A percentile compares a stretch with the other conserved stretches of the same genome.
These are phyloP conservation scores for Muricea muricata DNA, from an alignment of 92 coral and sea anemone species.

Conservation along the genomic window DNA sequence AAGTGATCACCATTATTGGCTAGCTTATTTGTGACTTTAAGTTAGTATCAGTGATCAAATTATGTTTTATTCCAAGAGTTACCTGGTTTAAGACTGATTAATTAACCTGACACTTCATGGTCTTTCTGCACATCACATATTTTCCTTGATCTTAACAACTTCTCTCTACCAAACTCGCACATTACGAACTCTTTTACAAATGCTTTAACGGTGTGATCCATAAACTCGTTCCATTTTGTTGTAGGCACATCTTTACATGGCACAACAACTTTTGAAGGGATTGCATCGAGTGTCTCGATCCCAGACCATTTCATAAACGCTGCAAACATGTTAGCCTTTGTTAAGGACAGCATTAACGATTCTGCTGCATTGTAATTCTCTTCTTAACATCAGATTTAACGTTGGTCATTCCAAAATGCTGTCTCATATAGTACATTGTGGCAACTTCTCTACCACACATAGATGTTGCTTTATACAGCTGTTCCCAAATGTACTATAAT, in stretches of 20 bases:
- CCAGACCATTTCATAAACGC: slow-evolving; percentile 72
- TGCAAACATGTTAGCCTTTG: slow-evolving; percentile 70
- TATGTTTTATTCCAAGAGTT: too few species aligned
- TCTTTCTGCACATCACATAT: neutral
- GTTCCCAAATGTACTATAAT: slow-evolving; percentile 55
- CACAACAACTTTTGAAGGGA: neutral
- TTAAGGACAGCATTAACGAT: slow-evolving; percentile 67
- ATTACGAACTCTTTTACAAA: neutral
- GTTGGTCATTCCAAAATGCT: slow-evolving; percentile 63
- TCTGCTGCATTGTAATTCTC: slow-evolving; percentile 64
- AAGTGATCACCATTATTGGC: neutral
- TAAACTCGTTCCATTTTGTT: neutral
- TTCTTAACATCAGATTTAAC: slow-evolving; percentile 64
- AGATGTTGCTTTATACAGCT: slow-evolving; percentile 45
- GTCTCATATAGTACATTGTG: slow-evolving; percentile 72
- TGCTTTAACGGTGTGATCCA: neutral
- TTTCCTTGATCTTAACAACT: neutral
- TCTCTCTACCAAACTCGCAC: neutral
- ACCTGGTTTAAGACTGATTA: neutral
- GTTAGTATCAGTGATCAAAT: neutral
- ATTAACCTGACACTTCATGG: neutral
- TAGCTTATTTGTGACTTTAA: too few species aligned
- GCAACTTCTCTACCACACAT: slow-evolving; percentile 64
- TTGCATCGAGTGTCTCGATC: slow-evolving; percentile 10
- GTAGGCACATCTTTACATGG: neutral